Percentiles rank a stretch among this genome's conserved stretches.
These are phyloP conservation scores for Melanotaenia boesemani DNA, from an alignment of 2,797 vertebrate genomes.

Conservation along the genomic window DNA sequence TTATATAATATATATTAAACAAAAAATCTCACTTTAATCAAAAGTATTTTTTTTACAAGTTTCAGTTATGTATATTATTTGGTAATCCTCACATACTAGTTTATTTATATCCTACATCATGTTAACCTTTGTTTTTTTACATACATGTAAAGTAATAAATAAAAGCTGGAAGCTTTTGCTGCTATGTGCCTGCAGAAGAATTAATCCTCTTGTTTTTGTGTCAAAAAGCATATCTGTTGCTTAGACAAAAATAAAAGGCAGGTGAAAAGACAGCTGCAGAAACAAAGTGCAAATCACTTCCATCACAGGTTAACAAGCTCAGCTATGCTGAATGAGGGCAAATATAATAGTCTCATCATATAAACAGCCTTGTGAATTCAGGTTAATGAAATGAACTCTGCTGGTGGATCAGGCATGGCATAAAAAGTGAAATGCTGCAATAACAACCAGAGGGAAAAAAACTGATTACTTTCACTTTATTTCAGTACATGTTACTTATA, in stretches of 20 bases:
- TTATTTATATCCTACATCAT: background rate
- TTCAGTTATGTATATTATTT: too few relatives aligned
- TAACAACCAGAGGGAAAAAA: constrained; percentile 31
- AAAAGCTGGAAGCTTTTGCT: background rate
- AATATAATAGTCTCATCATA: constrained; percentile 31
- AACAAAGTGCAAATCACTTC: constrained; percentile 33
- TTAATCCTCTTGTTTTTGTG: background rate
- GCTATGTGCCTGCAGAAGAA: background rate
- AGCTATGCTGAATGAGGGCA: constrained; percentile 16
- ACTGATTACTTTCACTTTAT: constrained; percentile 84
- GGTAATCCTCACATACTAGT: background rate
- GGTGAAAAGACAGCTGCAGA: constrained; percentile 3
- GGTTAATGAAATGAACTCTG: constrained; percentile 59
- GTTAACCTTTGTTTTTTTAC: background rate
- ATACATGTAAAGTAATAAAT: constrained; percentile 20
- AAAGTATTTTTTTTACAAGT: background rate
- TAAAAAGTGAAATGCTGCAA: constrained; percentile 12
- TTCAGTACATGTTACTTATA: constrained; percentile 86
- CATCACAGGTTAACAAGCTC: constrained; percentile 37
- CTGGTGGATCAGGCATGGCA: constrained; percentile 8
- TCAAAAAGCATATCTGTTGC: constrained; percentile 2
- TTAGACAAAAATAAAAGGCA: too few relatives aligned
- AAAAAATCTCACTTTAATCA: too few relatives aligned
- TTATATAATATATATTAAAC: too few relatives aligned
- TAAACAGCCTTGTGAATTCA: constrained; percentile 36